A percentile compares a stretch with the other conserved stretches of the same genome.
Evolutionary conservation across 2,113 vertebrate species (phyloP).

Genomic region (Eira barbara): DNA sequence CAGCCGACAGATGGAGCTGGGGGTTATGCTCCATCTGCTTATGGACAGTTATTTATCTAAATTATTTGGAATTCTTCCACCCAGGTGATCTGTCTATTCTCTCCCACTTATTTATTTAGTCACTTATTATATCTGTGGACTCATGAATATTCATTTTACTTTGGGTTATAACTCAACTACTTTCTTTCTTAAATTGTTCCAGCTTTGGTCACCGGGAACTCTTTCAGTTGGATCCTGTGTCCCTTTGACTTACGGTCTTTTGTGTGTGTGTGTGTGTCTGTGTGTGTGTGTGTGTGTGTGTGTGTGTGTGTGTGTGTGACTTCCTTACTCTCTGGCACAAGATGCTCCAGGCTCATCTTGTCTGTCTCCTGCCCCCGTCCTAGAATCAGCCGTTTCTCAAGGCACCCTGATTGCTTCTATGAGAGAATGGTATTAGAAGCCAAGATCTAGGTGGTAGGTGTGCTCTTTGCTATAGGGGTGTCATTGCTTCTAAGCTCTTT

Average conservation of each 20-base stretch:
- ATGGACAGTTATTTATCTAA: fast-evolving
- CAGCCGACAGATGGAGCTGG: background rate
- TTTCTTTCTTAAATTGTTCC: background rate
- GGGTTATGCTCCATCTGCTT: background rate
- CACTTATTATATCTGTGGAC: background rate
- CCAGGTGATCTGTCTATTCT: background rate
- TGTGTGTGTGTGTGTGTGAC: background rate
- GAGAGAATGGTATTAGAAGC: background rate
- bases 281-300: background rate
- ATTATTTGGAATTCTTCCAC: background rate
- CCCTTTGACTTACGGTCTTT: background rate
- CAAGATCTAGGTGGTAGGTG: background rate
- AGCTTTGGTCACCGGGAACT: background rate
- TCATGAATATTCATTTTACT: background rate
- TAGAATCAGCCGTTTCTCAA: background rate
- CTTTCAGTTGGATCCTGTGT: background rate
- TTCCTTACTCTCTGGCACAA: background rate
- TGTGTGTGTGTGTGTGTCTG: background rate
- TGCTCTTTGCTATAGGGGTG: background rate
- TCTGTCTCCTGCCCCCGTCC: background rate
- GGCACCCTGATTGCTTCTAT: background rate
- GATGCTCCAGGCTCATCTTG: background rate
- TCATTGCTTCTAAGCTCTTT: background rate
- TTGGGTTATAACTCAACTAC: background rate
- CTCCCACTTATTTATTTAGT: background rate